These are phyloP conservation scores for Dallia pectoralis DNA, from an alignment of 2,797 vertebrate species.

Conservation along the genomic window DNA sequence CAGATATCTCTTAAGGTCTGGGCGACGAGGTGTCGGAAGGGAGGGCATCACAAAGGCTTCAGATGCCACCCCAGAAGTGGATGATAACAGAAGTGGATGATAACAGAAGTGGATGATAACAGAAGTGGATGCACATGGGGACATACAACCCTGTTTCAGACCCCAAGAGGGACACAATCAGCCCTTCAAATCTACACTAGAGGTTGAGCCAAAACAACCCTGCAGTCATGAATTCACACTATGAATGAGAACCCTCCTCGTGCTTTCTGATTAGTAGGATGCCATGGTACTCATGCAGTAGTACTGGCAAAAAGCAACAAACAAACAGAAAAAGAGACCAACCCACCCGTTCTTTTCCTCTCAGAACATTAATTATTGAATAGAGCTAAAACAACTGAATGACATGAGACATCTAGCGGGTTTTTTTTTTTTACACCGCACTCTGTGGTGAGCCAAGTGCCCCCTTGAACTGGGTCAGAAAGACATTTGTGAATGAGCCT, in stretches of 20 bases:
- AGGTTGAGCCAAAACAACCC: conserved; percentile 49
- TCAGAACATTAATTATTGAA: conserved; percentile 58
- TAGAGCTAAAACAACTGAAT: conserved; percentile 59
- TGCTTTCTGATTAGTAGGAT: conserved; percentile 63
- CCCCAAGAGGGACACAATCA: conserved; percentile 66
- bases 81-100: conserved; percentile 41
- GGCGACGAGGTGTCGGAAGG: conserved; percentile 59
- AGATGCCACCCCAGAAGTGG: conserved; percentile 27
- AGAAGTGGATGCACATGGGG: conserved; percentile 50
- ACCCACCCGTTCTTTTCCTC: conserved; percentile 35
- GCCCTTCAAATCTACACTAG: conserved; percentile 51
- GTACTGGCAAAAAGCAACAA: conserved; percentile 70
- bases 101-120: too few species aligned
- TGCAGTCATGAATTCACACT: conserved; percentile 65
- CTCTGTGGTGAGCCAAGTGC: conserved; percentile 19
- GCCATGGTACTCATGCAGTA: conserved; percentile 76
- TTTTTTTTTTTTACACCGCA: conserved; percentile 25
- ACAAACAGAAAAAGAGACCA: conserved; percentile 53
- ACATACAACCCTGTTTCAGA: conserved; percentile 74
- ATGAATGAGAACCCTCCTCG: conserved; percentile 61
- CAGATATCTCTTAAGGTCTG: conserved; percentile 63
- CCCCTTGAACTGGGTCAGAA: conserved; percentile 68
- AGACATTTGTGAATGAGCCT: conserved; percentile 68
- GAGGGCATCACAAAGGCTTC: conserved; percentile 36
- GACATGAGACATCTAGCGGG: conserved; percentile 27